Conservation (phyloP, 2,888 invertebrate species). For the Gisinianus flammeolus region DNA sequence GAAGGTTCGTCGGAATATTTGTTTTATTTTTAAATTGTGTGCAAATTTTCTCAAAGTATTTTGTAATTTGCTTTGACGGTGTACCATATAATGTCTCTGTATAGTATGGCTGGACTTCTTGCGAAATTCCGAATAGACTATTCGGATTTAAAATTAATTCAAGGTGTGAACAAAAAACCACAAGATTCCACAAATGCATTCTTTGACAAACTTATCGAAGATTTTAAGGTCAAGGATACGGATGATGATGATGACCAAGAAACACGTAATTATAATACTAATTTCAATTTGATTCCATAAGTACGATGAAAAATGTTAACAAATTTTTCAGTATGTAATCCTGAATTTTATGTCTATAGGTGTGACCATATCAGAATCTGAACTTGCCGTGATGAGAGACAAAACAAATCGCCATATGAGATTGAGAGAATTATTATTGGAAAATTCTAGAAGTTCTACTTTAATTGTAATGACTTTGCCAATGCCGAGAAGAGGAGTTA, state of each 20-base stretch:
- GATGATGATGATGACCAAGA: constrained; percentile 14
- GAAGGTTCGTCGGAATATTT: too few relatives aligned
- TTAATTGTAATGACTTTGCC: constrained; percentile 94
- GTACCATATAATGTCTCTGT: too few relatives aligned
- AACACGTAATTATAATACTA: background rate
- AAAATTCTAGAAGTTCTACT: constrained; percentile 82
- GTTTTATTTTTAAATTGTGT: too few relatives aligned
- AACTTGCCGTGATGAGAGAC: constrained; percentile 79
- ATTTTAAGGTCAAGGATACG: constrained; percentile 11
- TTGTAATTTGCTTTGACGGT: too few relatives aligned
- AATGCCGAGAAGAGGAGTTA: constrained; percentile 89
- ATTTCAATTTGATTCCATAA: background rate
- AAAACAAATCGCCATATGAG: constrained; percentile 90
- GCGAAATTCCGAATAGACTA: constrained; percentile 94
- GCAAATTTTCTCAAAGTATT: too few relatives aligned
- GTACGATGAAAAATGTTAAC: background rate
- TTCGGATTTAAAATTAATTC: constrained; percentile 87
- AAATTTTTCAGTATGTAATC: too few relatives aligned
- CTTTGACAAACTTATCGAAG: constrained; percentile 68
- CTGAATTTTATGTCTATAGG: too few relatives aligned
- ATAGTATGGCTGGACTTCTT: constrained; percentile 89
- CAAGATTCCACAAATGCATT: constrained; percentile 74
- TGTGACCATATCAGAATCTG: constrained; percentile 75
- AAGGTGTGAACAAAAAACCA: constrained; percentile 72
- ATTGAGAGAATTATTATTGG: constrained; percentile 80